Percentiles rank a stretch among this genome's conserved stretches.
Evolutionary conservation across 2,888 invertebrate species (phyloP).

Genomic region (Melinaea menophilus): DNA sequence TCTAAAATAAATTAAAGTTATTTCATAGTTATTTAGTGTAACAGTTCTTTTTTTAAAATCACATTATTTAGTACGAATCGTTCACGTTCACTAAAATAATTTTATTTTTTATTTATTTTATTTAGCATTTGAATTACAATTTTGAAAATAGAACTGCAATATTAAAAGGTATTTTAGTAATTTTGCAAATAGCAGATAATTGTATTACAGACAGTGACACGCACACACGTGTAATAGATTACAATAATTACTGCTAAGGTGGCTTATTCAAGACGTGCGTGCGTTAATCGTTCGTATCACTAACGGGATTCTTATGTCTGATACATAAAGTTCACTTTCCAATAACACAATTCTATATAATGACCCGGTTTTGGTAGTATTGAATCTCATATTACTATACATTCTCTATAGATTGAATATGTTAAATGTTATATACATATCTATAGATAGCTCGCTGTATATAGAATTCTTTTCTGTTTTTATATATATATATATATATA

Average conservation of each 20-base stretch:
- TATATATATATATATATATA: no score
- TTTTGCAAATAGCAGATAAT: background rate
- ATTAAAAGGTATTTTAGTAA: background rate
- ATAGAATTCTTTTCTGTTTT: no score
- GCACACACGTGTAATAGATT: constrained; percentile 45
- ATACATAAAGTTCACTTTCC: constrained; percentile 34
- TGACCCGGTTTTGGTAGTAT: constrained; percentile 27
- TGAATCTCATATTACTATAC: constrained; percentile 19
- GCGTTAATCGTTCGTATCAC: constrained; percentile 23
- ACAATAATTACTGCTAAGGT: constrained; percentile 56
- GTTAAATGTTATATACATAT: constrained; percentile 4
- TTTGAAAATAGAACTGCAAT: background rate
- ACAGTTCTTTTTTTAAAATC: no score
- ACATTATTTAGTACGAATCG: no score
- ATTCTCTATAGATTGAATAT: constrained; percentile 15
- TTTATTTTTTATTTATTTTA: no score
- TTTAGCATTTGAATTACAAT: no score
- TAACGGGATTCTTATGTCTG: constrained; percentile 32
- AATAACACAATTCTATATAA: constrained; percentile 27
- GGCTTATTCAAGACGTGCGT: constrained; percentile 39
- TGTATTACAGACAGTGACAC: constrained; percentile 16
- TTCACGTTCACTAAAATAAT: no score
- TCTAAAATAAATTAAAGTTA: no score
- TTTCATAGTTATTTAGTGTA: no score
- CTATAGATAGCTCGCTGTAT: background rate